These are phyloP conservation scores for Bufotes viridis DNA, from an alignment of 2,797 vertebrate species.

Conservation along the genomic window DNA sequence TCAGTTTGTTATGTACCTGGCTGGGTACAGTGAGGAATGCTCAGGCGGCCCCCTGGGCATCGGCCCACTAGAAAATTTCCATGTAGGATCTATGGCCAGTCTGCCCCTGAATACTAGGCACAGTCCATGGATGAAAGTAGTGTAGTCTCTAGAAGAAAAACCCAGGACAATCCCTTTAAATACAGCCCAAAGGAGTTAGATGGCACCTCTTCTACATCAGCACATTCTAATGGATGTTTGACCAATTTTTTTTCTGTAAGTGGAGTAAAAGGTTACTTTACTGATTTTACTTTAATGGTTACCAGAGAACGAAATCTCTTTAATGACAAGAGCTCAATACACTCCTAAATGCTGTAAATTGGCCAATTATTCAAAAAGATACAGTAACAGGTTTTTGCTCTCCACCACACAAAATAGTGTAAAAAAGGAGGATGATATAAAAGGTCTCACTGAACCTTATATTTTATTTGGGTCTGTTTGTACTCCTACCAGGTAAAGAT, in stretches of 20 bases:
- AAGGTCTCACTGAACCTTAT: not conserved
- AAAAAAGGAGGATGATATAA: constrained; percentile 3
- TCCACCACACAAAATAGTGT: not conserved
- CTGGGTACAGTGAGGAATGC: no score
- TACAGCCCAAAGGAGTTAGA: not conserved
- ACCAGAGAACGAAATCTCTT: not conserved
- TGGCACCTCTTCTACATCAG: not conserved
- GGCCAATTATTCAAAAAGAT: constrained; percentile 38
- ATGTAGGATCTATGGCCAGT: no score
- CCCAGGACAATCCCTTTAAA: not conserved
- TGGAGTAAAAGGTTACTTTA: constrained; percentile 23
- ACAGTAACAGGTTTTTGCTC: constrained; percentile 14
- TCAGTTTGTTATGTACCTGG: no score
- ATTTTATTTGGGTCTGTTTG: constrained; percentile 12
- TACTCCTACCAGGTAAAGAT: not conserved
- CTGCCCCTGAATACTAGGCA: not conserved
- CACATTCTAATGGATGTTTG: not conserved
- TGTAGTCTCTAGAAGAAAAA: not conserved
- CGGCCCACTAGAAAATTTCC: no score
- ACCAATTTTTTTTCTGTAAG: not conserved
- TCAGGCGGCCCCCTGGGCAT: no score
- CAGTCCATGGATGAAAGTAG: not conserved
- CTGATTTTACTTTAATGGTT: constrained; percentile 25
- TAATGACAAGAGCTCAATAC: constrained; percentile 45
- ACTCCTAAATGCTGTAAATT: constrained; percentile 29